These are phyloP conservation scores for Colius striatus DNA, from an alignment of 2,113 vertebrate genomes.

Conservation along the genomic window DNA sequence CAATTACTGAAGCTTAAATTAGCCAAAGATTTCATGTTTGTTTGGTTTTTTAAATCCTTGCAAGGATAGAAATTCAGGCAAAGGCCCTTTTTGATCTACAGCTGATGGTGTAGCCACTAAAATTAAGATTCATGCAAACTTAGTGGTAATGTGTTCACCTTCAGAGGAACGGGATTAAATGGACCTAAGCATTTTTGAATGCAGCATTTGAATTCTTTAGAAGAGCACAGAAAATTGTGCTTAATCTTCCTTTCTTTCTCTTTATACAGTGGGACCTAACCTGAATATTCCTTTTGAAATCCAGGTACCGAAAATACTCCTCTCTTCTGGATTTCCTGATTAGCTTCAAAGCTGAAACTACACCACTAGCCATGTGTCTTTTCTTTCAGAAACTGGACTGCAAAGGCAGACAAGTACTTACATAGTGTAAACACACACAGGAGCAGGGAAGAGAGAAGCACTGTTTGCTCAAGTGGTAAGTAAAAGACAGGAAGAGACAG, in stretches of 20 bases:
- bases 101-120: neutral
- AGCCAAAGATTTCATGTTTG: fast-evolving
- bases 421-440: neutral
- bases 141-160: neutral
- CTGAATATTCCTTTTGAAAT: neutral
- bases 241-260: neutral
- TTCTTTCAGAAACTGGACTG: neutral
- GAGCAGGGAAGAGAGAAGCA: neutral
- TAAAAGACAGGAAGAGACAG: neutral
- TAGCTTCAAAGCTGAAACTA: neutral
- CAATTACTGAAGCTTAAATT: neutral
- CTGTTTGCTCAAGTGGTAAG: neutral
- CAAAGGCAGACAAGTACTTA: neutral
- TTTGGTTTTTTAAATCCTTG: neutral
- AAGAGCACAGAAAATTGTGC: neutral
- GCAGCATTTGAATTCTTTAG: neutral
- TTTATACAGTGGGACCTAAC: neutral
- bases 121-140: neutral
- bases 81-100: neutral
- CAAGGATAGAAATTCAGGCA: neutral
- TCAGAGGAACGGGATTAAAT: neutral
- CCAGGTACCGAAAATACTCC: neutral
- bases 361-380: neutral
- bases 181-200: neutral
- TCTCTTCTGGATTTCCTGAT: neutral